Evolutionary conservation across 1,140 invertebrate genomes (phyloP), one percentile per base, ranked within the genome.

Genomic region (Lethrus apterus): DNA sequence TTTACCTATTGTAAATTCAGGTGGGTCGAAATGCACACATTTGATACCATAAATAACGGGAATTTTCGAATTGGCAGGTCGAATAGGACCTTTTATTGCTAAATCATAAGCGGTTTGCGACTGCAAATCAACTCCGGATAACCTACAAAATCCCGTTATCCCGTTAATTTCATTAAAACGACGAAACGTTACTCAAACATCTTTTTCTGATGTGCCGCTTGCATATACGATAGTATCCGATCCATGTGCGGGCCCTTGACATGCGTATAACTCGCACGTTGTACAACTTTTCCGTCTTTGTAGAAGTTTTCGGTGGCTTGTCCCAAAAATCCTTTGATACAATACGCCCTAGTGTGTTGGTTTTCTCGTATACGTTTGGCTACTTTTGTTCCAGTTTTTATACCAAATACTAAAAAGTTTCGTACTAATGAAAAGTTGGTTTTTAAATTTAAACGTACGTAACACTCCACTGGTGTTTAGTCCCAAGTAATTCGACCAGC

Each of bases 81-180:
- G 67, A 4, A 95, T 73, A 0, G 81, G 68, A 1, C 93, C 93
- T 68, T 83, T 65, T 10, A 74, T 69, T 11, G 90, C 89, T 44
- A 96, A 58, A 33, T 96, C 88, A 68, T 92, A 97, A 7, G 90
- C 89, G 35, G 80, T 78, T 71, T 97, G 84, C 51, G 85, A 91
- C 52, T 88, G 74, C 21, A 87, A 71, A 65, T 89, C 78, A 0
- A 95, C 70, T 29, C 89, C 89, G 48, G 79, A 78, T 31, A 81
- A 60, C 51, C 87, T 89, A 62, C 24, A 75, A 70, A 43, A 9
- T 43, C 44, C 7, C 7, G 21, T 19, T 32, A 13, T 29, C 2
- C n/a, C n/a, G n/a, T 5, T 13, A 5, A 33, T 14, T 33, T 5
- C 14, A n/a, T n/a, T n/a, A n/a, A n/a, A n/a, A n/a, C n/a, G 15